Evolutionary conservation across 1,140 invertebrate species (phyloP).

Genomic region (Drosophila subobscura): DNA sequence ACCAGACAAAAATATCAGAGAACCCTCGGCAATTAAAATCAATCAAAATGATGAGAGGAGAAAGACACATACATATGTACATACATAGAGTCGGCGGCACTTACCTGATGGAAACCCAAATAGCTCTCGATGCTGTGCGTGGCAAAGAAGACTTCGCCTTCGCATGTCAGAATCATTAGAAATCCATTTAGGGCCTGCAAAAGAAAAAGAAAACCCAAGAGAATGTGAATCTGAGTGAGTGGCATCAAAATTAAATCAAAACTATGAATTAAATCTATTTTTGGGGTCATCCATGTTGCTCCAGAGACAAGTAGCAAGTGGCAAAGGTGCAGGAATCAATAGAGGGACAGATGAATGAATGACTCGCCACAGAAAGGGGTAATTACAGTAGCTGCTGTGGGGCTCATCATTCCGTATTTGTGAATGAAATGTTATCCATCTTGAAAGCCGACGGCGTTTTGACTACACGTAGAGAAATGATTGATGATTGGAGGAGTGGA

Average conservation of each 20-base stretch:
- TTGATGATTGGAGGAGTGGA: neutral
- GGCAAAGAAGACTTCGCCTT: constrained; percentile 99
- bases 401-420: constrained; percentile 28
- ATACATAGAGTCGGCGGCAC: constrained; percentile 49
- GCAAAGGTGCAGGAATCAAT: constrained; percentile 44
- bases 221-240: constrained; percentile 27
- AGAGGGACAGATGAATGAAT: constrained; percentile 45
- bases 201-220: constrained; percentile 84
- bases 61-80: neutral
- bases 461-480: constrained; percentile 1
- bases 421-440: constrained; percentile 55
- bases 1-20: neutral
- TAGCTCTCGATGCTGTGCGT: constrained; percentile 99
- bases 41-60: constrained; percentile 58
- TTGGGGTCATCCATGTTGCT: constrained; percentile 7
- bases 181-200: constrained; percentile 99
- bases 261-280: constrained; percentile 73
- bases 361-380: constrained; percentile 20
- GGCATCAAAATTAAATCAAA: constrained; percentile 72
- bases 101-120: constrained; percentile 99
- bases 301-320: constrained; percentile 30
- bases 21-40: constrained; percentile 70
- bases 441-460: constrained; percentile 11
- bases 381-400: constrained; percentile 46
- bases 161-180: constrained; percentile 98